Evolutionary conservation across 1,140 invertebrate species (phyloP).

Genomic region (Drosophila sturtevanti): DNA sequence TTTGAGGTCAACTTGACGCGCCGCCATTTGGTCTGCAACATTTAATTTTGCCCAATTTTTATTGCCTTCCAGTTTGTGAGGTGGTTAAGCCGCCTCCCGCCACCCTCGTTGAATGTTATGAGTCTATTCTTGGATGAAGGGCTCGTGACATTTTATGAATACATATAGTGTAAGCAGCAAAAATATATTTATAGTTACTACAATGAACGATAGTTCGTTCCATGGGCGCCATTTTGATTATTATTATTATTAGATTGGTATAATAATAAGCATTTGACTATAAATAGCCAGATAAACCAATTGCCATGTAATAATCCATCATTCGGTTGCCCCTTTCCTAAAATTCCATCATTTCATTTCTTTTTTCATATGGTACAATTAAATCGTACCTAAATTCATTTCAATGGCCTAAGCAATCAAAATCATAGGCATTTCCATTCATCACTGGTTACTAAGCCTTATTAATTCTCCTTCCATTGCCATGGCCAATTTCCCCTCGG

Average conservation of each 20-base stretch:
- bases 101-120: neutral
- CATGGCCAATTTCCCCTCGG: neutral
- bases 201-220: constrained; percentile 33
- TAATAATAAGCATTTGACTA: neutral
- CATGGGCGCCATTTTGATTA: constrained; percentile 5
- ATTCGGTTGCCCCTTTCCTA: neutral
- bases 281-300: neutral
- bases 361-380: neutral
- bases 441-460: constrained; percentile 7
- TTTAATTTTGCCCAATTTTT: constrained; percentile 47
- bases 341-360: neutral
- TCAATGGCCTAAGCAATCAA: neutral
- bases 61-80: constrained; percentile 32
- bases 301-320: neutral
- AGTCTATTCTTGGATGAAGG: neutral
- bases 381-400: neutral
- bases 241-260: constrained; percentile 4
- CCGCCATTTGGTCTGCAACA: constrained; percentile 34
- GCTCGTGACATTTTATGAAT: neutral
- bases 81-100: neutral
- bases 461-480: neutral
- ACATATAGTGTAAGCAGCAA: neutral
- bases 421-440: constrained; percentile 3
- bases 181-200: neutral
- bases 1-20: constrained; percentile 55